Base-by-base conservation (phyloP, 1,140 invertebrate species). In the Trachymyrmex cornetzi region DNA sequence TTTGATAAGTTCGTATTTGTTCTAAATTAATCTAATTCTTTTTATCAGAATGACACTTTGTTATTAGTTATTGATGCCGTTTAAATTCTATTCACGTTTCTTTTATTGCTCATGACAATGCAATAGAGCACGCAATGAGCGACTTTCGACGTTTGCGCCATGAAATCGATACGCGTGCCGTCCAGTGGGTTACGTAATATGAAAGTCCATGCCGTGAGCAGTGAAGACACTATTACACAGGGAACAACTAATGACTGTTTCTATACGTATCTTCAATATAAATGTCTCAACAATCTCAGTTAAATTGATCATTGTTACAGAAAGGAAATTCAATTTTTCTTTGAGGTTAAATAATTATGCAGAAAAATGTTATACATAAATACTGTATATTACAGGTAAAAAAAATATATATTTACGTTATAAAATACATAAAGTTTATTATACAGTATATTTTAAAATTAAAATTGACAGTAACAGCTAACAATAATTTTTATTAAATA, bases 141-240 rank as follows among this genome's bases (percentile, higher is more conserved):
- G 74, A 85, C 74, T 79, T 85, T 85, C 63, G 80, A 84, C 55
- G 80, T 84, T 82, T 72, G 38, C 24, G 30, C 72, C 72, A 63
- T 38, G 61, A 85, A 85, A 85, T 85, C 82, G 82, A 85, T 85
- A 85, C 82, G 59, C 80, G 80, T 82, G 55, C 67, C 80, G 67
- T 75, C 24, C 80, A 75, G 22, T 38, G 19, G 19, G 53, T 84
- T 84, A 84, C 38, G 55, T 84, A 84, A 84, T 27, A 44, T 53
- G 69, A 84, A 84, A 84, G 80, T 61, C 67, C 19, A 30, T 82
- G 38, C 44, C 4, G 55, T 84, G 74, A 84, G 80, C 53, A 82
- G 24, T n/a, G 53, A 74, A 53, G 19, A 48, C 55, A 75, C 27
- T 61, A 19, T 61, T 75, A 84, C 71, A 55, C 53, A 84, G 38